Percentiles rank a stretch among this genome's conserved stretches.
Conservation (phyloP, 2,888 invertebrate genomes). For the Caenorhabditis wallacei region DNA sequence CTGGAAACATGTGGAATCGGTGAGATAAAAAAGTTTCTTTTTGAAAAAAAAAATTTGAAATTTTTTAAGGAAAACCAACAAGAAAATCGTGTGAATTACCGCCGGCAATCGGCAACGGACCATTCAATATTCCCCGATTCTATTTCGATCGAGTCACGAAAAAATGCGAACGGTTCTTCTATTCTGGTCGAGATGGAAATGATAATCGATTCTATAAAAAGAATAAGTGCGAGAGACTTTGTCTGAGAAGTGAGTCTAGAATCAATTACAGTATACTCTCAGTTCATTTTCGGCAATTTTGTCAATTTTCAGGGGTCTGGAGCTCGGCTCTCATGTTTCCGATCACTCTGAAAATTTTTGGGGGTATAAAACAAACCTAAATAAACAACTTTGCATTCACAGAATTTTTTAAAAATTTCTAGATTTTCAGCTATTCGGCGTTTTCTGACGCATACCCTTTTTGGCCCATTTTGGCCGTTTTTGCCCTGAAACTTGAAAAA, state of each 20-base stretch:
- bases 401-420: no score
- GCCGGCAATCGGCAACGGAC: constrained; percentile 69
- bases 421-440: no score
- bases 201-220: constrained; percentile 77
- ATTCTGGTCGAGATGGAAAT: constrained; percentile 77
- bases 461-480: neutral
- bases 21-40: neutral
- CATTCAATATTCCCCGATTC: constrained; percentile 73
- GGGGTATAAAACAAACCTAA: no score
- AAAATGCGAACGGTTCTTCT: constrained; percentile 75
- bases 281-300: no score
- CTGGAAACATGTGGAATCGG: constrained; percentile 73
- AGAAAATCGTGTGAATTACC: constrained; percentile 68
- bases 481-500: no score
- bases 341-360: no score
- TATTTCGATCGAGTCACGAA: constrained; percentile 72
- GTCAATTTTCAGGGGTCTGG: no score
- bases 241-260: constrained; percentile 65
- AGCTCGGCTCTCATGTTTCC: no score
- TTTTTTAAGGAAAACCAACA: constrained; percentile 61
- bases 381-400: no score
- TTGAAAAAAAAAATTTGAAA: neutral
- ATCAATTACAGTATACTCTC: no score
- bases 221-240: constrained; percentile 73
- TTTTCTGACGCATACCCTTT: no score